Conservation (phyloP, 2,888 invertebrate species). For the Chalcis sispes region DNA sequence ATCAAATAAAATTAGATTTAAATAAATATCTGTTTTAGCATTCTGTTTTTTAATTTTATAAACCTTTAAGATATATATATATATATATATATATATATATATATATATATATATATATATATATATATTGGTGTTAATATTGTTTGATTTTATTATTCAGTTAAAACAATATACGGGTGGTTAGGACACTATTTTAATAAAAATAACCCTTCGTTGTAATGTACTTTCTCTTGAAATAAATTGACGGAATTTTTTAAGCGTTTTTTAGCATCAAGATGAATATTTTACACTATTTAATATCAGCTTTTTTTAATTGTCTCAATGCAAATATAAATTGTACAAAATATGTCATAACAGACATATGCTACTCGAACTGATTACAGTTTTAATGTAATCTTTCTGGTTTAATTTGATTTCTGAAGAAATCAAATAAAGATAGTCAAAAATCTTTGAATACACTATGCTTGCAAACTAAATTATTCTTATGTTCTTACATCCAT, state of each 20-base stretch:
- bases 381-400: too few relatives aligned
- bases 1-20: slow-evolving; percentile 3
- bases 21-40: too few relatives aligned
- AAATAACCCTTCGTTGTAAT: slow-evolving; percentile 14
- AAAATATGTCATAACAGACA: background rate
- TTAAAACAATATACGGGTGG: too few relatives aligned
- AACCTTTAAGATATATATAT: too few relatives aligned
- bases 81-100: too few relatives aligned
- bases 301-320: background rate
- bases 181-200: background rate
- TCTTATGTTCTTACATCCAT: background rate
- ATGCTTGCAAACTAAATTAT: too few relatives aligned
- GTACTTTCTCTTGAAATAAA: slow-evolving; percentile 7
- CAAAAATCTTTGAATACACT: background rate
- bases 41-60: too few relatives aligned
- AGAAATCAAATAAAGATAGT: background rate
- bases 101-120: too few relatives aligned
- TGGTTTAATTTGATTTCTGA: background rate
- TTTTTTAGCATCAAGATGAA: background rate
- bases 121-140: too few relatives aligned
- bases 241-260: background rate
- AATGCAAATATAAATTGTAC: background rate
- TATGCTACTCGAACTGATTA: background rate
- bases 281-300: background rate
- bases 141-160: too few relatives aligned